phyloP scores from a whole-genome alignment of 2,888 invertebrate species.

The Poecilobothrus nobilitatus region DNA sequence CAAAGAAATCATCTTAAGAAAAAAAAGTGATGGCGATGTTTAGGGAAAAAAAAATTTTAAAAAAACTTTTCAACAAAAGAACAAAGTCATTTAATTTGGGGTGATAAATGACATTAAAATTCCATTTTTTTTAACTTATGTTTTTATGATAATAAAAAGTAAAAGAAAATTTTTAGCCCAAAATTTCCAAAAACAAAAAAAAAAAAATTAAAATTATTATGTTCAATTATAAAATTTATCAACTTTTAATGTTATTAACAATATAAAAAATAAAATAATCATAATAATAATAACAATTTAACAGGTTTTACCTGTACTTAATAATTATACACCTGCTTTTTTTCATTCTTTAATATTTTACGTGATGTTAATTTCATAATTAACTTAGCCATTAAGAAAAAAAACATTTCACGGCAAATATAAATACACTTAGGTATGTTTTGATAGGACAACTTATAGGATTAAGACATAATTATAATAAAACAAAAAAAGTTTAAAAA shows the following conservation, averaged over 20 bases:
- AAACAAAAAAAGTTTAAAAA: too few species aligned
- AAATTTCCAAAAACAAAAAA: background rate
- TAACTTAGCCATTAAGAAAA: too few species aligned
- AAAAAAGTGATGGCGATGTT: too few species aligned
- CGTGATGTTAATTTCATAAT: background rate
- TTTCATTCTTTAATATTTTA: background rate
- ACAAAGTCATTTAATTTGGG: background rate
- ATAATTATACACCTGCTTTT: background rate
- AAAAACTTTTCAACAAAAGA: background rate
- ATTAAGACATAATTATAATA: too few species aligned
- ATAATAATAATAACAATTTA: background rate
- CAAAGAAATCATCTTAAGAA: too few species aligned
- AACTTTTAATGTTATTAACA: background rate
- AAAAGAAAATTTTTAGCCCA: background rate
- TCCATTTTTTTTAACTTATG: background rate
- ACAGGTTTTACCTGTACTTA: background rate
- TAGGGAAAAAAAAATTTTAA: too few species aligned
- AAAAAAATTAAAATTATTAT: background rate
- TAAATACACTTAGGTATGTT: too few species aligned
- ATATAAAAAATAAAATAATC: too few species aligned
- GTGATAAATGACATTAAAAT: constrained; percentile 6
- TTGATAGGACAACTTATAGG: too few species aligned
- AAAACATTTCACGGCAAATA: too few species aligned
- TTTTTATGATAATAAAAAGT: background rate
- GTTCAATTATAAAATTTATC: background rate